Evolutionary conservation across 2,113 vertebrate species (phyloP).

Genomic region (Vombatus ursinus): DNA sequence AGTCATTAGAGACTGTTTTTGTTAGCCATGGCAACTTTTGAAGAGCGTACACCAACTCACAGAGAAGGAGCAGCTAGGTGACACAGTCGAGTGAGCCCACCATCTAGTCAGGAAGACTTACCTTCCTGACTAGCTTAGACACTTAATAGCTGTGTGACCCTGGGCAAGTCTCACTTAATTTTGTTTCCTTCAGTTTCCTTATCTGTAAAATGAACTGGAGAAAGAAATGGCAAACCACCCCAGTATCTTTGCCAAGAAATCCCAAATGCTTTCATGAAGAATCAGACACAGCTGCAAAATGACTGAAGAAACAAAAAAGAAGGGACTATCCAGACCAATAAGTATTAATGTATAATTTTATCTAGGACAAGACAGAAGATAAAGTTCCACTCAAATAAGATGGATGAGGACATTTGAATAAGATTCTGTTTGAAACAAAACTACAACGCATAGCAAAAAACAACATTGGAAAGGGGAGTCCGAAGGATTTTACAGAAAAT

Average conservation of each 20-base stretch:
- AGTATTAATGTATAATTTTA: background rate
- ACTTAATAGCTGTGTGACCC: too few species aligned
- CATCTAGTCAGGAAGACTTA: too few species aligned
- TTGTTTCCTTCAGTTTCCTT: too few species aligned
- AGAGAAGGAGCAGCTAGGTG: background rate
- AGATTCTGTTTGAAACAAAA: background rate
- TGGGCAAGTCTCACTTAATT: too few species aligned
- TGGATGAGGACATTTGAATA: background rate
- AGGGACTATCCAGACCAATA: background rate
- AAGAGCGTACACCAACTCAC: background rate
- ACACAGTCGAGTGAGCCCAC: too few species aligned
- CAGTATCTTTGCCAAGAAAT: too few species aligned
- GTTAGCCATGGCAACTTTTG: background rate
- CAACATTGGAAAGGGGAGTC: background rate
- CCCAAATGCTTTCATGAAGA: background rate
- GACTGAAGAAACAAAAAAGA: background rate
- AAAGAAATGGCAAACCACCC: too few species aligned
- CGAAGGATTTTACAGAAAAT: background rate
- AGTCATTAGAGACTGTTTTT: background rate
- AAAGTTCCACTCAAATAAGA: background rate
- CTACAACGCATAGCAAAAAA: background rate
- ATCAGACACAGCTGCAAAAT: background rate
- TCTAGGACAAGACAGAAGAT: background rate
- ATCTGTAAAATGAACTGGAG: too few species aligned
- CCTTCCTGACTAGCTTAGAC: too few species aligned